Evolutionary conservation across 1,140 invertebrate species (phyloP), one percentile per base, ranked within the genome.

Genomic region (Stegodyphus dumicola): DNA sequence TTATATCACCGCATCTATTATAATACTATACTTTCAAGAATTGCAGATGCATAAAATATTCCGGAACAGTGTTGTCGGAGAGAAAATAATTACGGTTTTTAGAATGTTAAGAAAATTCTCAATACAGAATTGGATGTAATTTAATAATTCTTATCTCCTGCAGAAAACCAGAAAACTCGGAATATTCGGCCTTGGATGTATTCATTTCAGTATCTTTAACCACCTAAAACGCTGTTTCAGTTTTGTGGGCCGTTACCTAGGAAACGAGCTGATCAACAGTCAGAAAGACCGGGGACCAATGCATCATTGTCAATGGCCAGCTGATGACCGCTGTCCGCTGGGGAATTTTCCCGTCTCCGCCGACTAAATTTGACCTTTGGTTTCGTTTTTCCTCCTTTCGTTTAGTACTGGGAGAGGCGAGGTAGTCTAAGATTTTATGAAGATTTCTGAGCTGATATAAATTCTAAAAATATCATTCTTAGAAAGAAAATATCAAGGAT

Each of bases 251-350:
- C 11, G 81, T 75, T 76, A 52, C 64, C 73, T 51, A 48, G 81
- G 79, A 33, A 69, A 84, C 81, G 11, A 17, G 49, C 73, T 56
- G 81, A 84, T 84, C 81, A 84, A 84, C 81, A 84, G 81, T 84
- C 81, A 76, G 66, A 75, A 84, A 84, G 81, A 76, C 71, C 73
- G 51, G 60, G 81, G 81, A 76, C 73, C 81, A 73, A 84, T 84
- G 65, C 60, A 76, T 84, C 81, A 84, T 76, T 84, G 81, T 84
- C 81, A 84, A 84, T 76, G 65, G 73, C 81, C 81, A 84, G 81
- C 73, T 76, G 81, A 84, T 84, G 81, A 84, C 81, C 73, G 81
- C 81, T 84, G 81, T 67, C 71, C 73, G 64, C 73, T 84, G 73
- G 73, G 81, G 81, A 84, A 84, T 84, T 84, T 84, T 76, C 64